Evolutionary conservation across 2,113 vertebrate genomes (phyloP).

Genomic region (Clarias gariepinus): DNA sequence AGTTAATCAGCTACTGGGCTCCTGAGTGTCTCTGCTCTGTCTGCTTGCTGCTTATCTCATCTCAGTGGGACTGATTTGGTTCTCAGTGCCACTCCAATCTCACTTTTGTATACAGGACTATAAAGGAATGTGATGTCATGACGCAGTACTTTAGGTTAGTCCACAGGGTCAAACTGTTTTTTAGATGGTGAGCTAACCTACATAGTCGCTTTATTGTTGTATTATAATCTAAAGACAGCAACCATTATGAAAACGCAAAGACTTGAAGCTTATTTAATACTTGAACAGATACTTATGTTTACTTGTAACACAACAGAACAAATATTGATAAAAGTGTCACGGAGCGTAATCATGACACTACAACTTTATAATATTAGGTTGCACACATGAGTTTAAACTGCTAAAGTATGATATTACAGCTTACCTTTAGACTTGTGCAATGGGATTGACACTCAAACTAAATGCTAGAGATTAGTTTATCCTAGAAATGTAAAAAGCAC

Average conservation of each 20-base stretch:
- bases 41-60: constrained; percentile 39
- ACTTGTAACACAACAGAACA: neutral
- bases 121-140: neutral
- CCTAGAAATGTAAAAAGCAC: neutral
- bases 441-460: no score
- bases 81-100: constrained; percentile 4
- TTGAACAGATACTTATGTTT: neutral
- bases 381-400: neutral
- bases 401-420: neutral
- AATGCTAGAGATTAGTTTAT: neutral
- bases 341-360: neutral
- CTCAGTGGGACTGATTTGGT: constrained; percentile 23
- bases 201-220: neutral
- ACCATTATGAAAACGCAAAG: neutral
- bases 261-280: neutral
- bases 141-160: neutral
- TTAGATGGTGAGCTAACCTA: neutral
- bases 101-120: neutral
- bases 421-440: no score
- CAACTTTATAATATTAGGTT: neutral
- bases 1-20: constrained; percentile 41
- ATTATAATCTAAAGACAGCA: neutral
- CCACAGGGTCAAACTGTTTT: neutral
- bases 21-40: constrained; percentile 26
- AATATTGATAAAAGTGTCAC: neutral